Conservation (phyloP, 2,113 vertebrate species). For the Chiloscyllium plagiosum region DNA sequence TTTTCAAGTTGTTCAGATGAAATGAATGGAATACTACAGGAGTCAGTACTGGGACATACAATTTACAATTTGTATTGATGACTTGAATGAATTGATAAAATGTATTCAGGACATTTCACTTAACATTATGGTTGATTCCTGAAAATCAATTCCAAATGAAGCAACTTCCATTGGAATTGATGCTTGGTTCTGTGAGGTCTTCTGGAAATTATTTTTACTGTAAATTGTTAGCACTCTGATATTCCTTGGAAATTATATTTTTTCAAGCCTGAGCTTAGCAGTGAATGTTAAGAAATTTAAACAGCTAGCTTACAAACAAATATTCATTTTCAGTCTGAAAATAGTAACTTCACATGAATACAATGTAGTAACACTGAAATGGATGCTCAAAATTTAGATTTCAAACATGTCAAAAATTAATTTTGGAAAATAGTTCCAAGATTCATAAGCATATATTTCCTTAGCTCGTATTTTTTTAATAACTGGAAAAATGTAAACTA, state of each 20-base stretch:
- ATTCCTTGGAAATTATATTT: not conserved
- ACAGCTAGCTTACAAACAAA: not conserved
- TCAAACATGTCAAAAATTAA: not conserved
- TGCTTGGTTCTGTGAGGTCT: too few relatives aligned
- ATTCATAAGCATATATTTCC: not conserved
- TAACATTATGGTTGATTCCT: too few relatives aligned
- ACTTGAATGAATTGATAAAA: too few relatives aligned
- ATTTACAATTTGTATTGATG: too few relatives aligned
- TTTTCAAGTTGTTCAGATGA: too few relatives aligned
- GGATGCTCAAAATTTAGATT: not conserved
- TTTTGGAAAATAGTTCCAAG: not conserved
- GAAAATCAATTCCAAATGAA: too few relatives aligned
- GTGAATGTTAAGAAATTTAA: not conserved
- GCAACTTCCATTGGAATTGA: too few relatives aligned
- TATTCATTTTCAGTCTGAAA: not conserved
- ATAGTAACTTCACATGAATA: not conserved
- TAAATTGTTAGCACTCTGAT: not conserved
- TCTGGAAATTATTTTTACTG: too few relatives aligned
- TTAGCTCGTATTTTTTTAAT: not conserved
- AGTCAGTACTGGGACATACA: too few relatives aligned
- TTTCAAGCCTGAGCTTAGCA: not conserved
- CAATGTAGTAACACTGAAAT: not conserved
- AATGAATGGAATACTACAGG: too few relatives aligned
- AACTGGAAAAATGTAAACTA: not conserved
- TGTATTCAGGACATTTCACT: too few relatives aligned